Conservation (phyloP, 2,888 invertebrate species). For the Homarus gammarus region DNA sequence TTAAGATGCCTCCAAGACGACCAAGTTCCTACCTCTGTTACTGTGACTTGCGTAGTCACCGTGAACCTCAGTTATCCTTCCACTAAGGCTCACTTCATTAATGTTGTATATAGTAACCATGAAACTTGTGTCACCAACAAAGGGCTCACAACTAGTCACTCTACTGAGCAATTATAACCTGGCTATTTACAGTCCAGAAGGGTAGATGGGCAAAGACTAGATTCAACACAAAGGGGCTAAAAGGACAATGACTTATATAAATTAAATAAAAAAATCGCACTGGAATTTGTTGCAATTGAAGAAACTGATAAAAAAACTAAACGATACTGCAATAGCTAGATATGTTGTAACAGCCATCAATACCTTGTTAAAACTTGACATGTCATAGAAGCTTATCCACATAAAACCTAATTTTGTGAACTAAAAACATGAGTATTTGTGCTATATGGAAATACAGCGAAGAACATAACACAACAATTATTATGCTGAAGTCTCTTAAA, state of each 20-base stretch:
- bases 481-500: slow-evolving; percentile 1
- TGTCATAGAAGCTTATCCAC: neutral
- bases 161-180: slow-evolving; percentile 68
- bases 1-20: slow-evolving; percentile 48
- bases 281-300: slow-evolving; percentile 2
- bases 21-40: slow-evolving; percentile 37
- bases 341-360: neutral
- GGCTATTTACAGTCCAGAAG: slow-evolving; percentile 63
- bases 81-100: slow-evolving; percentile 35
- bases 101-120: slow-evolving; percentile 28
- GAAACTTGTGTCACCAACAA: slow-evolving; percentile 33
- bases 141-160: slow-evolving; percentile 43
- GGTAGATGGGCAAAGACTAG: slow-evolving; percentile 60
- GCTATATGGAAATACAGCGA: neutral
- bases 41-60: slow-evolving; percentile 6
- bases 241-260: slow-evolving; percentile 16
- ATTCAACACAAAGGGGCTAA: slow-evolving; percentile 60
- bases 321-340: neutral
- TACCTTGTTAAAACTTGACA: neutral
- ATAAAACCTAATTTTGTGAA: neutral
- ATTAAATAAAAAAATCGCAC: slow-evolving; percentile 17
- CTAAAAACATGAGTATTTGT: slow-evolving; percentile 17
- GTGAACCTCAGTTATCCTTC: slow-evolving; percentile 16
- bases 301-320: neutral
- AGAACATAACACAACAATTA: neutral